Evolutionary conservation across 1,140 invertebrate species (phyloP).

Genomic region (Halotydeus destructor): DNA sequence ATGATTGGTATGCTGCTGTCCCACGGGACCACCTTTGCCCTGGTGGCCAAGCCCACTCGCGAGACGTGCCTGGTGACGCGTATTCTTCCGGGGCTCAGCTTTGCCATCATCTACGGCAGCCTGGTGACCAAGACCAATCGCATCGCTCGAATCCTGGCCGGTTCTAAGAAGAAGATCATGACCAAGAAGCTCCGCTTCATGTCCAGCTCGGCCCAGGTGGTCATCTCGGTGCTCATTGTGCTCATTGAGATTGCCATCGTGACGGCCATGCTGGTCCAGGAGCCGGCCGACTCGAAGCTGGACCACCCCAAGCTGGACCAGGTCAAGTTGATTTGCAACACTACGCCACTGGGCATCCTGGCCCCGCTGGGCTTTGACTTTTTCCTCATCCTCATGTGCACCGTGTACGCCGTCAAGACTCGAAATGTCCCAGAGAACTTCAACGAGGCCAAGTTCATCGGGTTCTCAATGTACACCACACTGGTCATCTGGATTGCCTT

Average conservation of each 20-base stretch:
- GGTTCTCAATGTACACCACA: conserved; percentile 68
- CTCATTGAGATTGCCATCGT: conserved; percentile 45
- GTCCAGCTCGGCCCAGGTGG: conserved; percentile 37
- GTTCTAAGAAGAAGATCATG: conserved; percentile 54
- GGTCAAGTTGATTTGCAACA: conserved; percentile 38
- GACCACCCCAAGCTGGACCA: conserved; percentile 32
- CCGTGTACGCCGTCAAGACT: conserved; percentile 62
- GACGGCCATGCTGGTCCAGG: conserved; percentile 40
- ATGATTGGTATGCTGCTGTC: conserved; percentile 36
- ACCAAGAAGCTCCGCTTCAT: conserved; percentile 49
- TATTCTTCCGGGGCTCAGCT: conserved; percentile 48
- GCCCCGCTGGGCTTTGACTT: conserved; percentile 56
- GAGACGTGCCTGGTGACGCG: conserved; percentile 42
- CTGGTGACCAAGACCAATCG: conserved; percentile 65
- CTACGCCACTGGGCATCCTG: conserved; percentile 35
- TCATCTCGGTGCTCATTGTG: conserved; percentile 41
- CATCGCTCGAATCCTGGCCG: conserved; percentile 58
- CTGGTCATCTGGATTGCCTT: conserved; percentile 75
- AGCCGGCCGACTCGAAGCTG: conserved; percentile 39
- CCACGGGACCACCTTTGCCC: conserved; percentile 38
- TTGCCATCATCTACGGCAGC: conserved; percentile 60
- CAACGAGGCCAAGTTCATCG: conserved; percentile 62
- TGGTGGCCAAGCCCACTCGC: conserved; percentile 44
- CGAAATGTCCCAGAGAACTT: conserved; percentile 70
- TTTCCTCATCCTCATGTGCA: conserved; percentile 52